Base-by-base conservation (phyloP, 2,888 invertebrate genomes). In the Metellina segmentata region DNA sequence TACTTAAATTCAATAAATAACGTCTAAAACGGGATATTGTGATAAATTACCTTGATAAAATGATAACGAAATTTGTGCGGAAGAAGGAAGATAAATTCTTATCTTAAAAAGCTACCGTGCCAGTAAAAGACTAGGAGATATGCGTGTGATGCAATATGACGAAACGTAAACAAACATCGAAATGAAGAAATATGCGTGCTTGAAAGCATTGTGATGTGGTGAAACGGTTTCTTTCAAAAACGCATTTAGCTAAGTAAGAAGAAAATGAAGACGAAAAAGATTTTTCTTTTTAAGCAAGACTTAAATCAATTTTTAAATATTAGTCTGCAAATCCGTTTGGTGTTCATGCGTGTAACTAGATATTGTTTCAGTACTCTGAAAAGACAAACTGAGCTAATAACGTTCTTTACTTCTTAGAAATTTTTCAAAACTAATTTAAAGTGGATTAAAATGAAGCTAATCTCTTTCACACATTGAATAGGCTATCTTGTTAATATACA, bases 1-100 rank as follows among this genome's bases (percentile, higher is more conserved):
- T 61, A 72, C 72, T 49, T 49, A 78, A 78, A 83, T 89, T 82
- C 78, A 79, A 89, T 89, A 89, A 89, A 89, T 89, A 78, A 89
- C 49, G 75, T 52, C 20, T 77, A 85, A 78, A 78, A 83, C 52
- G 52, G n/a, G 19, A 89, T 70, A 61, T 53, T 34, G 52, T 89
- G 89, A 89, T 89, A 83, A 89, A 89, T 89, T 74, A 85, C 89
- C 89, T 16, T 53, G 19, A 61, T 61, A 61, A 16, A 61, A 61
- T 61, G 9, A 16, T 9, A 61, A 61, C 61, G 61, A 61, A 61
- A 9, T 61, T 61, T 61, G 11, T 61, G 9, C 5, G 61, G 61
- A 11, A 61, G 34, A 16, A 11, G 9, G 16, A 61, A 61, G 16
- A 61, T 61, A 61, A 61, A 61, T 61, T 61, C 16, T 61, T 0